Evolutionary conservation across 2,888 invertebrate species (phyloP), one percentile per base, ranked within the genome.

Genomic region (Dugesia japonica): DNA sequence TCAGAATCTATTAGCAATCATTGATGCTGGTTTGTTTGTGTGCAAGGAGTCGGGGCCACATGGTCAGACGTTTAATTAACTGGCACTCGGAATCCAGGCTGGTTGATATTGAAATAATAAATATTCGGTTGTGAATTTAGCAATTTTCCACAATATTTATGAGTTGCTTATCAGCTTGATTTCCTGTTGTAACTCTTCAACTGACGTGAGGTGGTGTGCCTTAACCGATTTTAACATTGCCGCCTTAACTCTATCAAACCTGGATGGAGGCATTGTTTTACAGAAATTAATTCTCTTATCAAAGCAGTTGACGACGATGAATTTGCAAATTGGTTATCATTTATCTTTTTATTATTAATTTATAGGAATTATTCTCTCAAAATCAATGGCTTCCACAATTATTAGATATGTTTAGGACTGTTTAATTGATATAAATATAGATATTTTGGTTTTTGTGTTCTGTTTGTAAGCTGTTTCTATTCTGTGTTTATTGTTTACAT

Each of bases 41-140:
- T 56, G 56, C 23, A 9, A n/a, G n/a, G 56, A 56, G 56, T 23
- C 56, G 56, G 56, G 56, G 56, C 56, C 56, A 56, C 56, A n/a
- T n/a, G 56, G 56, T 56, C 56, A 56, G 23, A 56, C 56, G n/a
- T 20, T 56, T 56, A 56, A 56, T 56, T 56, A 56, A 56, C 56
- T 20, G 23, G 20, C 1, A 56, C 23, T 56, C 56, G 56, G 56
- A 56, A 56, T 23, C 56, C 20, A 4, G 56, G 56, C 56, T 23
- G n/a, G 56, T 1, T 56, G 56, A 56, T 56, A 56, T 56, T 56
- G 56, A 56, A 56, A 56, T 56, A 56, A 56, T 56, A 56, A 56
- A 56, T 56, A 56, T 56, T 56, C 56, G 23, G 17, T 20, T 56
- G 56, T 56, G n/a, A 56, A 56, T 1, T 56, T 23, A 23, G 56